A percentile compares a stretch with the other conserved stretches of the same genome.
Conservation (phyloP, 2,888 invertebrate genomes). For the Oligia strigilis region DNA sequence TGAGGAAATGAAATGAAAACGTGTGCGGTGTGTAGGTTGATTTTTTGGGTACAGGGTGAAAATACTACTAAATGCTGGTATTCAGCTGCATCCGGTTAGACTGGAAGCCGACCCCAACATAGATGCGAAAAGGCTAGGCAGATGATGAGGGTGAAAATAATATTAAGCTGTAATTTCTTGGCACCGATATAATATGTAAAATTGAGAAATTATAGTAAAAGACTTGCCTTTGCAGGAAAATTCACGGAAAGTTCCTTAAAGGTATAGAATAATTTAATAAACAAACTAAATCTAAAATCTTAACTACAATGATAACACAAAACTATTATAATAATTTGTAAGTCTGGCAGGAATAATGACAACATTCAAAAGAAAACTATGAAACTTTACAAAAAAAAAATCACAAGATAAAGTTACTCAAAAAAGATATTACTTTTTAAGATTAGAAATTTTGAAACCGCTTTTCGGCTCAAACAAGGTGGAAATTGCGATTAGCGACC, state of each 20-base stretch:
- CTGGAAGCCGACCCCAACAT: no score
- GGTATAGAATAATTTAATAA: neutral
- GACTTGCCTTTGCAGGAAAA: neutral
- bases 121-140: no score
- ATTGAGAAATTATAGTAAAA: neutral
- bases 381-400: neutral
- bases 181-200: neutral
- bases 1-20: constrained; percentile 4
- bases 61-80: neutral
- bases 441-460: constrained; percentile 40
- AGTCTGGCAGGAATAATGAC: neutral
- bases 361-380: constrained; percentile 8
- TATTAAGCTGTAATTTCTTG: neutral
- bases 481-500: constrained; percentile 62
- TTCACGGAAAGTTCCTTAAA: neutral
- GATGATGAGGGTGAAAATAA: neutral
- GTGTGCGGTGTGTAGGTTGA: neutral
- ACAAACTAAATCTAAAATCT: neutral
- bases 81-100: no score
- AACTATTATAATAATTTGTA: neutral
- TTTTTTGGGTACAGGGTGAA: neutral
- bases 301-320: neutral
- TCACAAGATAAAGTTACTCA: neutral
- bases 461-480: constrained; percentile 48
- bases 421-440: constrained; percentile 42